Conservation (phyloP, 2,113 vertebrate species). For the Melanostigma gelatinosum region DNA sequence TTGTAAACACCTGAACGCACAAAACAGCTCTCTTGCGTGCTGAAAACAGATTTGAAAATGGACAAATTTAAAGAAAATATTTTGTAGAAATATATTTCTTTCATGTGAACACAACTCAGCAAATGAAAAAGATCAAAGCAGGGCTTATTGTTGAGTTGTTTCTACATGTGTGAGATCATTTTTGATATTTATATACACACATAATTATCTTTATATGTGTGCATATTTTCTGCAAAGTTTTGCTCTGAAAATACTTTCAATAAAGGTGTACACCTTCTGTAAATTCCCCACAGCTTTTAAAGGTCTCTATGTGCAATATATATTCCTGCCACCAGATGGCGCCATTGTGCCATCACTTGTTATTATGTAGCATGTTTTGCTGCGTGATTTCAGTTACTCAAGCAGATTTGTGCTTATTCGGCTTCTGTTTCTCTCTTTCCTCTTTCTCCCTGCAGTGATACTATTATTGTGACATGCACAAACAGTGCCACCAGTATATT, state of each 20-base stretch:
- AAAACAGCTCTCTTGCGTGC: background rate
- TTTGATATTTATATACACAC: background rate
- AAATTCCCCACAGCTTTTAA: background rate
- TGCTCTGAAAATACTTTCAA: background rate
- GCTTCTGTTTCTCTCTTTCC: background rate
- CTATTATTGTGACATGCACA: slow-evolving; percentile 94
- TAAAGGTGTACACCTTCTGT: slow-evolving; percentile 5
- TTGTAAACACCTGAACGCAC: background rate
- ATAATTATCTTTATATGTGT: background rate
- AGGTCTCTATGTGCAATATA: background rate
- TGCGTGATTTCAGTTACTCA: background rate
- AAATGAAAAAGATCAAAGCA: too few relatives aligned
- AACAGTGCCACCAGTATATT: slow-evolving; percentile 99
- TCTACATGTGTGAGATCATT: background rate
- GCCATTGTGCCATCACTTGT: slow-evolving; percentile 1
- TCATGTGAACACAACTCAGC: background rate
- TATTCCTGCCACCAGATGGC: slow-evolving; percentile 44
- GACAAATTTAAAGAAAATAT: background rate
- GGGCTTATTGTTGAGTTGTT: too few relatives aligned
- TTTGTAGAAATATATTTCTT: background rate
- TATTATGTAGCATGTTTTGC: background rate
- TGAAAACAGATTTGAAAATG: background rate
- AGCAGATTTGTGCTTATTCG: background rate
- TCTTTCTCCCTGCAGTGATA: slow-evolving; percentile 87
- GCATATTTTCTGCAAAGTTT: background rate